Evolutionary conservation across 2,888 invertebrate genomes (phyloP), one percentile per base, ranked within the genome.

Genomic region (Pristionchus fissidentatus): DNA sequence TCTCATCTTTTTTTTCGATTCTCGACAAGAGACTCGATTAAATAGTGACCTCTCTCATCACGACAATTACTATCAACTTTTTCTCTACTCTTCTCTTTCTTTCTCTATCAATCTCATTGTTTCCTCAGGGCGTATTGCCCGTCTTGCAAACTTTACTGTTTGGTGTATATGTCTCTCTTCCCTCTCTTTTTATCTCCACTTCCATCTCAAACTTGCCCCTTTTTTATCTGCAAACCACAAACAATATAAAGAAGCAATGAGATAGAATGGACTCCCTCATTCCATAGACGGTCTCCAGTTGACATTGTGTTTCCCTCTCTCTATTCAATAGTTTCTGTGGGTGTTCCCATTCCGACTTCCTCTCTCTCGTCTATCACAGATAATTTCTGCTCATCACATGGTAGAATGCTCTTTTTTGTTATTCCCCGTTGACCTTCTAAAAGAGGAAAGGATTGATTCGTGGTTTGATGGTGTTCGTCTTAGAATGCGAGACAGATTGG

Each of bases 401-500:
- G 22, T 22, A 15, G n/a, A 4, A 7, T 55, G 55, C 22, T 22
- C 55, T 55, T 13, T 13, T 55, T n/a, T 55, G 55, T 55, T 55
- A 22, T 55, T 55, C 55, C n/a, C 55, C 55, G 55, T 55, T 62
- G 62, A 35, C 62, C 62, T 62, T 32, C 35, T 35, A 62, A 62
- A 62, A 62, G 22, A 35, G 35, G 62, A 32, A 19, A 35, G 10
- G 32, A 62, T 32, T 26, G 0, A 10, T 62, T 32, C 62, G n/a
- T 62, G 19, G 62, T 32, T 2, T 35, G 29, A 57, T 62, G 19
- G n/a, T 35, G 35, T 35, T 46, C 29, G 8, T 29, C 8, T 77
- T 52, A 77, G 77, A 35, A 77, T 77, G 77, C 77, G 77, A 2
- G 77, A 77, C 49, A 49, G 77, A 52, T 29, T 77, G 52, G 43